A percentile compares a stretch with the other conserved stretches of the same genome.
Evolutionary conservation across 2,888 invertebrate species (phyloP).

Genomic region (Entomobrya proxima): DNA sequence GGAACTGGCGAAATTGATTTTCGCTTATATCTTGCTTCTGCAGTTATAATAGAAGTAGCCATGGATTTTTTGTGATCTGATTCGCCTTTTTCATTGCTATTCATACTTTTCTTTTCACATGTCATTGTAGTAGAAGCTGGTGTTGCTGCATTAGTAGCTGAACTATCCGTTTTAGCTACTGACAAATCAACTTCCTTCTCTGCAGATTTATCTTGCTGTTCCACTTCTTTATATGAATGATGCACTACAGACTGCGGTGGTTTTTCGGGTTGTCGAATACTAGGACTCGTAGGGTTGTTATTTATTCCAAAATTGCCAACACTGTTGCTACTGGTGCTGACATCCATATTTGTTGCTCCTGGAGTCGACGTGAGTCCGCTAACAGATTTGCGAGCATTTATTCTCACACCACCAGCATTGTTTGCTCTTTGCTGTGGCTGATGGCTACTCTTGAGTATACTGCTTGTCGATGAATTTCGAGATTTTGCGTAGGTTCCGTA

Average conservation of each 20-base stretch:
- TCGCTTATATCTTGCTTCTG: conserved; percentile 13
- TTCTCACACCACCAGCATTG: conserved; percentile 29
- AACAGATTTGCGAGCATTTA: conserved; percentile 24
- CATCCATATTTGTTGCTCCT: conserved; percentile 53
- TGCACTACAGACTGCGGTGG: not conserved
- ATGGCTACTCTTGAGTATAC: conserved; percentile 58
- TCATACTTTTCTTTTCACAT: not conserved
- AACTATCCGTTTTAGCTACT: not conserved
- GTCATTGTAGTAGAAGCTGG: not conserved
- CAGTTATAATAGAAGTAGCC: not conserved
- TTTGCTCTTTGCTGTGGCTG: conserved; percentile 51
- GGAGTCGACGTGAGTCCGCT: not conserved
- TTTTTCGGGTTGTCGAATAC: conserved; percentile 31
- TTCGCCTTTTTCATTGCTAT: not conserved
- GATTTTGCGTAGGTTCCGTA: conserved; percentile 54
- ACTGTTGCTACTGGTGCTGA: conserved; percentile 29
- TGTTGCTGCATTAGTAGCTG: not conserved
- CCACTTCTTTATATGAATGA: not conserved
- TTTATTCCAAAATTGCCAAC: not conserved
- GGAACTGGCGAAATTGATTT: conserved; percentile 62
- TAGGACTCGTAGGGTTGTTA: not conserved
- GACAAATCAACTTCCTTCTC: conserved; percentile 53
- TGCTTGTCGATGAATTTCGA: conserved; percentile 53
- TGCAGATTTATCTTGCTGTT: not conserved
- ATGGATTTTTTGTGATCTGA: not conserved